Percentiles rank a stretch among this genome's conserved stretches.
These are phyloP conservation scores for Psilopsiagon aymara DNA, from an alignment of 2,113 vertebrate species.

Conservation along the genomic window DNA sequence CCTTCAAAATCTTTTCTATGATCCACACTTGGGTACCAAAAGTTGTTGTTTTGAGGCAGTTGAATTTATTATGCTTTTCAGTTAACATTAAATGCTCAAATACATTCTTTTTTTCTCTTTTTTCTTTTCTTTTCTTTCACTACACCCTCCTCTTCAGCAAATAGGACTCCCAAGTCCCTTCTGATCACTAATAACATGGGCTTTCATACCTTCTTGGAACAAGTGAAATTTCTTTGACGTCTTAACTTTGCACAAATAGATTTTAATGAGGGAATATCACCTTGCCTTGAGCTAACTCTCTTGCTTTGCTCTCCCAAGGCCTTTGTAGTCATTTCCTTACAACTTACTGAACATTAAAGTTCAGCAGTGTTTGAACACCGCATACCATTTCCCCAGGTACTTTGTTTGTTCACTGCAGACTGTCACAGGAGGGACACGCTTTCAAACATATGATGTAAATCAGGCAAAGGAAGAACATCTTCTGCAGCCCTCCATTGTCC, in stretches of 20 bases:
- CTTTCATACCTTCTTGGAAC: slow-evolving; percentile 53
- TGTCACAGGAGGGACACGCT: neutral
- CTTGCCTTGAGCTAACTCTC: slow-evolving; percentile 66
- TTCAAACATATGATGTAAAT: neutral
- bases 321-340: slow-evolving; percentile 60
- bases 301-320: slow-evolving; percentile 52
- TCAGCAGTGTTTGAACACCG: slow-evolving; percentile 40
- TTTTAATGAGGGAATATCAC: slow-evolving; percentile 72
- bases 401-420: slow-evolving; percentile 31
- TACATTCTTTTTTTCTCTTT: neutral
- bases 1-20: neutral
- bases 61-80: slow-evolving; percentile 22
- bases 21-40: neutral
- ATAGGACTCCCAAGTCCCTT: slow-evolving; percentile 35
- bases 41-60: neutral
- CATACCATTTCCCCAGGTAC: slow-evolving; percentile 32
- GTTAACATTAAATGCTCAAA: neutral
- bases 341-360: slow-evolving; percentile 61
- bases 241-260: slow-evolving; percentile 57
- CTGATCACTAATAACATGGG: slow-evolving; percentile 36
- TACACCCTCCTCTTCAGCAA: slow-evolving; percentile 6
- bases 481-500: slow-evolving; percentile 7
- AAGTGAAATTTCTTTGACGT: slow-evolving; percentile 39
- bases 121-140: neutral
- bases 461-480: slow-evolving; percentile 13